Percentiles rank a stretch among this genome's conserved stretches.
These are phyloP conservation scores for Triops longicaudatus DNA, from an alignment of 1,140 invertebrate species.

Conservation along the genomic window DNA sequence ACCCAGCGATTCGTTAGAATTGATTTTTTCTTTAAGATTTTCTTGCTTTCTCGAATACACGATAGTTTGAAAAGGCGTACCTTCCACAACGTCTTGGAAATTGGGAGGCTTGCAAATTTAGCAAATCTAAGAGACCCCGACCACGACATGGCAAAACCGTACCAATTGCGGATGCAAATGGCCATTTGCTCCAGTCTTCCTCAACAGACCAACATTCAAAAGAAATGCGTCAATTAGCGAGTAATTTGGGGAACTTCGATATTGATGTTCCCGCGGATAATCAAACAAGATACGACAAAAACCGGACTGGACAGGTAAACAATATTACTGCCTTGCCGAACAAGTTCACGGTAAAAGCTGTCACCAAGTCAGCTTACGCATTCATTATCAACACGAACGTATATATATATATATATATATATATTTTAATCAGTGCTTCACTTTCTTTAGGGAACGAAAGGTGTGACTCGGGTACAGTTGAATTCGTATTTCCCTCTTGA, in stretches of 20 bases:
- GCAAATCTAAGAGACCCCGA: constrained; percentile 10
- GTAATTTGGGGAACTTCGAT: neutral
- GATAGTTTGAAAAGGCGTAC: constrained; percentile 28
- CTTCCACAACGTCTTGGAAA: constrained; percentile 23
- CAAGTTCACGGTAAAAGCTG: no score
- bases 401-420: no score
- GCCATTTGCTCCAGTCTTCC: neutral
- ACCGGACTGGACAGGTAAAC: neutral
- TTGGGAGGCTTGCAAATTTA: constrained; percentile 24
- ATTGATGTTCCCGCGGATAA: neutral
- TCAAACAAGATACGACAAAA: neutral
- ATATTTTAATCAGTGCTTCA: no score
- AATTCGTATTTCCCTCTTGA: no score
- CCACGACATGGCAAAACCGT: constrained; percentile 16
- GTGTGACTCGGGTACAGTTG: no score
- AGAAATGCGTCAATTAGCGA: neutral
- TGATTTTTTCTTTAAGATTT: neutral
- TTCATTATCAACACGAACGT: no score
- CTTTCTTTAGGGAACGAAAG: no score
- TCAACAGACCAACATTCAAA: neutral
- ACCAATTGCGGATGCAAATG: constrained; percentile 14
- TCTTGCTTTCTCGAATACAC: neutral
- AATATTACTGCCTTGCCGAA: neutral
- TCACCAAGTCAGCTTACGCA: no score
- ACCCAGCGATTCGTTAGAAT: neutral